These are phyloP conservation scores for Aelia acuminata DNA, from an alignment of 2,888 invertebrate species.

Conservation along the genomic window DNA sequence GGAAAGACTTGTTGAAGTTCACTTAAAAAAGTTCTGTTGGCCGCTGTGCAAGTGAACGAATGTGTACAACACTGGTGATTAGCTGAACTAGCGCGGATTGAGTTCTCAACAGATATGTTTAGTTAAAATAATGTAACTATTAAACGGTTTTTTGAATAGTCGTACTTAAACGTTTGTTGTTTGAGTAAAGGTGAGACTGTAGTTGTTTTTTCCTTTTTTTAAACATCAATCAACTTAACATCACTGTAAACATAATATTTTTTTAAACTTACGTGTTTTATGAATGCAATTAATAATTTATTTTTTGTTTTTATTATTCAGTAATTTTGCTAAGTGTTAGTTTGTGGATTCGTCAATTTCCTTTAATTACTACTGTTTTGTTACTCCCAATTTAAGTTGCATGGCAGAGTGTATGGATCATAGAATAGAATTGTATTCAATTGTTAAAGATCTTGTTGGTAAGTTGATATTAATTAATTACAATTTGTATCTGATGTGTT, in stretches of 20 bases:
- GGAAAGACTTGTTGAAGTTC: background rate
- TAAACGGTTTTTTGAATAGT: background rate
- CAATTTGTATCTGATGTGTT: background rate
- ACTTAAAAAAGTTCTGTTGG: background rate
- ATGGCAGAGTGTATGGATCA: slow-evolving; percentile 43
- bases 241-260: background rate
- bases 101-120: background rate
- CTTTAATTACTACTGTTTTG: slow-evolving; percentile 3
- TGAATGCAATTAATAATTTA: background rate
- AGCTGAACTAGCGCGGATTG: background rate
- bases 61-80: background rate
- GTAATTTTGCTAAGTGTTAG: background rate
- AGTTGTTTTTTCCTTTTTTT: background rate
- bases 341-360: background rate
- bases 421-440: background rate
- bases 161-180: background rate
- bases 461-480: slow-evolving; percentile 7
- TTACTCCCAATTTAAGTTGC: background rate
- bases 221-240: background rate
- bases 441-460: background rate
- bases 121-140: background rate
- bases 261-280: background rate
- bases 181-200: background rate
- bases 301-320: background rate
- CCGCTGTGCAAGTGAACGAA: slow-evolving; percentile 4